Base-by-base conservation (phyloP, 1,140 invertebrate species). In the Lordiphosa collinella region DNA sequence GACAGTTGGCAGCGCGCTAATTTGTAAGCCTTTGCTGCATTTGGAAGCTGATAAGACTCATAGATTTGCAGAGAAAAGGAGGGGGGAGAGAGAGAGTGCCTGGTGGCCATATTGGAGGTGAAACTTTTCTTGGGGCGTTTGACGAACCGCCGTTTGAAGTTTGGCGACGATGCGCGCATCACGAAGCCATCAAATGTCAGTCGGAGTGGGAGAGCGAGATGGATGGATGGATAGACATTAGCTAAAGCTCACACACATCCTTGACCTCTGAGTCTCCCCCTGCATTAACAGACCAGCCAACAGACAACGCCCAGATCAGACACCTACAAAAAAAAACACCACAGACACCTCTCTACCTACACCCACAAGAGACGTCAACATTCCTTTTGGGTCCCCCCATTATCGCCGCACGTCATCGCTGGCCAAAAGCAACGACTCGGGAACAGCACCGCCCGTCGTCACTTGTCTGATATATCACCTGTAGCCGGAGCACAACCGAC, bases 391-490 rank as follows among this genome's bases (percentile, higher is more conserved):
- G 31, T 31, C 37, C 46, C 66, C 51, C 65, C 78, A 82, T 82
- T 84, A 82, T 82, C 76, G 71, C 46, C 41, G 71, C 71, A 76
- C 78, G 78, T 82, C 76, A 82, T 80, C 76, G 65, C 50, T 32
- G 52, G 16, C 38, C 12, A 8, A 35, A 59, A 58, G 62, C 31
- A 37, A 13, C 16, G 34, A 32, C 35, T 1, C 9, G 55, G 32
- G 3, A 13, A 36, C 13, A 10, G 46, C 4, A 32, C 64, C 68
- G 64, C 63, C 72, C 78, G 78, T 84, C 78, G 78, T 85, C 78
- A 84, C 72, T 84, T 84, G 78, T 84, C 78, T 85, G 78, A 84
- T 85, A 78, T 85, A 84, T 85, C 78, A 78, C 78, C 79, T 78
- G 79, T 84, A 67, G 32, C 37, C 32, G 31, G 58, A 43, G 35